Percentiles rank a stretch among this genome's conserved stretches.
These are phyloP conservation scores for Gisinianus flammeolus DNA, from an alignment of 2,888 invertebrate genomes.

Conservation along the genomic window DNA sequence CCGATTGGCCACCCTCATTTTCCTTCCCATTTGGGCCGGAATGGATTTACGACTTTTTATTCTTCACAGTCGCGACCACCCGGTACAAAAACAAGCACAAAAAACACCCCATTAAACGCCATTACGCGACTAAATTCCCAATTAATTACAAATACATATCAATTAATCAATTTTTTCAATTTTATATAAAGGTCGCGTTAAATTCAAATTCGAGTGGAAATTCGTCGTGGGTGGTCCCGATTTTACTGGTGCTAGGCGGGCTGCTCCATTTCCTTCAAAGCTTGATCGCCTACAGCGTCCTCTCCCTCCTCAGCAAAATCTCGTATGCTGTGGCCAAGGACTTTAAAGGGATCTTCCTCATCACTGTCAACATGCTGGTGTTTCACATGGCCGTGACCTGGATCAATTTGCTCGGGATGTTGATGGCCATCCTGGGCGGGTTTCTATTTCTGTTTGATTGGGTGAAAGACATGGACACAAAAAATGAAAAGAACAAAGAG, in stretches of 20 bases:
- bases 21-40: neutral
- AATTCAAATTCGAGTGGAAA: too few relatives aligned
- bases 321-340: neutral
- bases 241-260: neutral
- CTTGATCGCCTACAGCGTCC: neutral
- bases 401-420: neutral
- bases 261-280: neutral
- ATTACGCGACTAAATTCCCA: too few relatives aligned
- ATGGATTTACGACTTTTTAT: too few relatives aligned
- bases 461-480: neutral
- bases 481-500: neutral
- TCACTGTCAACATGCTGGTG: neutral
- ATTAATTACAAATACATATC: too few relatives aligned
- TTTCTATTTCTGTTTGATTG: neutral
- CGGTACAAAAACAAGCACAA: too few relatives aligned
- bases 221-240: too few relatives aligned
- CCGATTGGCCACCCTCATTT: neutral
- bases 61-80: too few relatives aligned
- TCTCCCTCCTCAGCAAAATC: neutral
- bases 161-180: too few relatives aligned
- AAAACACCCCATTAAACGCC: too few relatives aligned
- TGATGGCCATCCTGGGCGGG: neutral
- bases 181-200: too few relatives aligned
- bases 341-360: neutral
- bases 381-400: neutral